Percentiles rank a stretch among this genome's conserved stretches.
Evolutionary conservation across 2,797 vertebrate genomes (phyloP).

Genomic region (Rhynchotus rufescens): DNA sequence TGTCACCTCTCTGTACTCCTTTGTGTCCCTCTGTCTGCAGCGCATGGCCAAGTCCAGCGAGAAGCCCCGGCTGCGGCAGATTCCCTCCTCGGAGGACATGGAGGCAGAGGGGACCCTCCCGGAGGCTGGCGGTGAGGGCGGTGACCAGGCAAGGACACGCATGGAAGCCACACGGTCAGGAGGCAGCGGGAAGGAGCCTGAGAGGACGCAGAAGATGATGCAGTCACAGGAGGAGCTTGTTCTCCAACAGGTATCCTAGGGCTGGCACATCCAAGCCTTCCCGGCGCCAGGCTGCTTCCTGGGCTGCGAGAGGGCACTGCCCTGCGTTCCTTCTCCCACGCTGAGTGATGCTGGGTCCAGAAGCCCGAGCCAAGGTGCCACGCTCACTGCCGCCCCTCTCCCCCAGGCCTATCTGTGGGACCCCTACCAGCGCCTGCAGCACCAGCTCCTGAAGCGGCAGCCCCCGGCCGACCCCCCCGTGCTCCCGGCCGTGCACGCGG

Average conservation of each 20-base stretch:
- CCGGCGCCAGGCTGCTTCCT: neutral
- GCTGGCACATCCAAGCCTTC: accelerated
- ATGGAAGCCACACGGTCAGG: neutral
- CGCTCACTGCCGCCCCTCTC: neutral
- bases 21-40: neutral
- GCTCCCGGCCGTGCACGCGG: slow-evolving; percentile 79
- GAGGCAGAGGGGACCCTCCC: slow-evolving; percentile 73
- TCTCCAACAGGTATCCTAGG: slow-evolving; percentile 53
- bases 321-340: neutral
- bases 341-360: neutral
- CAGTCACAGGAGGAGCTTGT: slow-evolving; percentile 68
- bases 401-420: slow-evolving; percentile 90
- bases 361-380: accelerated
- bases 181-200: slow-evolving; percentile 64
- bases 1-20: neutral
- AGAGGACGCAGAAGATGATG: slow-evolving; percentile 50
- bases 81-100: slow-evolving; percentile 94
- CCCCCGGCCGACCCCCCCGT: slow-evolving; percentile 83
- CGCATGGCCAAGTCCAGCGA: slow-evolving; percentile 90
- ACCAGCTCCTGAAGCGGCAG: slow-evolving; percentile 87
- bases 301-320: neutral
- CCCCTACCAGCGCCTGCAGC: slow-evolving; percentile 89
- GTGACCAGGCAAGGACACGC: neutral
- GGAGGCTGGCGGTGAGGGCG: neutral
- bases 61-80: slow-evolving; percentile 92